Conservation (phyloP, 2,113 vertebrate genomes). For the Ibidorhyncha struthersii region DNA sequence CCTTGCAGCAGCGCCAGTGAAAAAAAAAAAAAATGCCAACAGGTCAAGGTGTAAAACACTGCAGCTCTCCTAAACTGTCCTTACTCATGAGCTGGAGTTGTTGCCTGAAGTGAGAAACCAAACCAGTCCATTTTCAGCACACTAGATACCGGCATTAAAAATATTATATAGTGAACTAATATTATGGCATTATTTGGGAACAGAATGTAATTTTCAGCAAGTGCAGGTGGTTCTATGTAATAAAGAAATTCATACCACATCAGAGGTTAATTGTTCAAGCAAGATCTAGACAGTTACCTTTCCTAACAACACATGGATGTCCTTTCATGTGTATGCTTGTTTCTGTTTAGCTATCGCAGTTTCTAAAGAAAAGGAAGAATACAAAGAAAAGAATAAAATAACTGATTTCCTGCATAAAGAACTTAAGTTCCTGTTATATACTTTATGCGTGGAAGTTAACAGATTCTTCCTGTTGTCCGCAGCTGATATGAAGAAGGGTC, state of each 20-base stretch:
- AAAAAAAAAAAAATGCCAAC: not conserved
- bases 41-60: not conserved
- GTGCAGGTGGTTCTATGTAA: not conserved
- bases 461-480: not conserved
- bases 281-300: not conserved
- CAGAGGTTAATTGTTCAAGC: not conserved
- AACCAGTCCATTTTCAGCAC: not conserved
- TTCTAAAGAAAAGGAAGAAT: not conserved
- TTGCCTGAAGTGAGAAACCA: not conserved
- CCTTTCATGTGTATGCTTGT: not conserved
- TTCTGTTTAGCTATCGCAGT: not conserved
- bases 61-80: not conserved
- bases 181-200: not conserved
- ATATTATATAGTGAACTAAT: not conserved
- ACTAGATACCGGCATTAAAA: not conserved
- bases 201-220: not conserved
- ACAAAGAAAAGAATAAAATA: not conserved
- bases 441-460: not conserved
- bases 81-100: not conserved
- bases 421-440: not conserved
- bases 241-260: not conserved
- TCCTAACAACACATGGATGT: not conserved
- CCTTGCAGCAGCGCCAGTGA: not conserved
- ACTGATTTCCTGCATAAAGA: not conserved
- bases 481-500: not conserved